Conservation (phyloP, 2,888 invertebrate species). For the Ormyrus rosae region DNA sequence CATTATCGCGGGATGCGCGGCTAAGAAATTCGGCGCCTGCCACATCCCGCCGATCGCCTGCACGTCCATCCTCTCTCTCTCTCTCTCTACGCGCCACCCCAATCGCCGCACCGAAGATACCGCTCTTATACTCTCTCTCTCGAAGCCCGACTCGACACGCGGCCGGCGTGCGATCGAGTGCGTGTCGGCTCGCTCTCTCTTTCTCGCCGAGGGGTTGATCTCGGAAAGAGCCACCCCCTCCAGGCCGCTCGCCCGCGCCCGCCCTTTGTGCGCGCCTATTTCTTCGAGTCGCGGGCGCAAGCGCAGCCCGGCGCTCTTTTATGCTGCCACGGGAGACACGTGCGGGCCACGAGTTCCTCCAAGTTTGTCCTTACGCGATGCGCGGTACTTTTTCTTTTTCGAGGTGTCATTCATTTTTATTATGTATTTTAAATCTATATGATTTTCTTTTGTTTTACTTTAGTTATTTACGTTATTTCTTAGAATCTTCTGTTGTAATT, state of each 20-base stretch:
- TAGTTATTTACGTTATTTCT: no score
- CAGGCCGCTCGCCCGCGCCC: constrained; percentile 8
- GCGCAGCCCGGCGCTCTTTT: no score
- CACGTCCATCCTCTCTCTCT: constrained; percentile 64
- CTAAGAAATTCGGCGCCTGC: constrained; percentile 68
- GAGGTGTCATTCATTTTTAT: no score
- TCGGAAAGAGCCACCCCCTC: constrained; percentile 38
- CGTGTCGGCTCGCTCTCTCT: constrained; percentile 6
- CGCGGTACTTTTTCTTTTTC: no score
- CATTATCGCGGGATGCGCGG: constrained; percentile 69
- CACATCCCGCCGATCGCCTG: constrained; percentile 69
- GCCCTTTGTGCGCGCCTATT: constrained; percentile 11
- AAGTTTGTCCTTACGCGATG: no score
- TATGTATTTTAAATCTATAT: no score
- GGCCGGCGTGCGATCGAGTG: constrained; percentile 54
- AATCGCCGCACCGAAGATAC: not conserved
- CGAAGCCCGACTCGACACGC: not conserved
- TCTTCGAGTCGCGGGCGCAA: no score
- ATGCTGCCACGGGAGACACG: no score
- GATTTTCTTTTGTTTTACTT: no score
- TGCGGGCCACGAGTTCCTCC: no score
- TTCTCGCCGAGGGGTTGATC: constrained; percentile 52
- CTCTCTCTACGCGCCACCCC: not conserved
- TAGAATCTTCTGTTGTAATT: no score
- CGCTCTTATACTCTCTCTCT: not conserved